A percentile compares a stretch with the other conserved stretches of the same genome.
phyloP scores from a whole-genome alignment of 2,888 invertebrate species.

The Himalopsyche tibetana region DNA sequence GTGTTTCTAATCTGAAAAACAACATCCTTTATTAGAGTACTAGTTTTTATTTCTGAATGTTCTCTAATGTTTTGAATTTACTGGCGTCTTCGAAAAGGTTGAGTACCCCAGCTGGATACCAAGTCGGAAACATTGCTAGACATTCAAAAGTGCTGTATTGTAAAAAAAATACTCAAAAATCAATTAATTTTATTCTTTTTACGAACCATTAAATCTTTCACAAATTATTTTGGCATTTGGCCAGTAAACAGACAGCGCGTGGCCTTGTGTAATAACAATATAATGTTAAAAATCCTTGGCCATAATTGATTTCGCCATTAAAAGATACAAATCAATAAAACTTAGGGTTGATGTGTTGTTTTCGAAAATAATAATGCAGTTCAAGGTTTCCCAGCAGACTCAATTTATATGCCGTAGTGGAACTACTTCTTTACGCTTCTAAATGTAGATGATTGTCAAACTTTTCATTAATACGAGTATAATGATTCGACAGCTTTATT shows the following conservation, averaged over 20 bases:
- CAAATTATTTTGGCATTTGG: slow-evolving; percentile 14
- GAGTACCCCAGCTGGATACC: no score
- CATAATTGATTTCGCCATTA: slow-evolving; percentile 24
- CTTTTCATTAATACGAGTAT: not conserved
- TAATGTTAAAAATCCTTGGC: not conserved
- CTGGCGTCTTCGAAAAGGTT: no score
- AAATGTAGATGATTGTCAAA: not conserved
- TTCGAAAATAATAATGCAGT: slow-evolving; percentile 13
- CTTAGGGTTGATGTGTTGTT: slow-evolving; percentile 28
- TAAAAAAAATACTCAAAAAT: not conserved
- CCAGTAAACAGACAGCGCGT: not conserved
- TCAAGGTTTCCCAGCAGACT: slow-evolving; percentile 14
- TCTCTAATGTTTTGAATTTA: no score
- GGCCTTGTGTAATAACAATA: not conserved
- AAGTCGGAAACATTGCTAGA: no score
- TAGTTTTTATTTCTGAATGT: no score
- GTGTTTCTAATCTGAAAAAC: no score
- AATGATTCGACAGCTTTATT: no score
- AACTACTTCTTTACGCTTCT: not conserved
- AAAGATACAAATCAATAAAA: slow-evolving; percentile 35
- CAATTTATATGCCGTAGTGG: not conserved
- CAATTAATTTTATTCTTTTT: slow-evolving; percentile 6
- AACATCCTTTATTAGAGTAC: no score
- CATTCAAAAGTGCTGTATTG: no score
- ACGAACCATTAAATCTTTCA: not conserved